A percentile compares a stretch with the other conserved stretches of the same genome.
phyloP scores from a whole-genome alignment of 2,888 invertebrate genomes.

The Agrenia bidenticulata region DNA sequence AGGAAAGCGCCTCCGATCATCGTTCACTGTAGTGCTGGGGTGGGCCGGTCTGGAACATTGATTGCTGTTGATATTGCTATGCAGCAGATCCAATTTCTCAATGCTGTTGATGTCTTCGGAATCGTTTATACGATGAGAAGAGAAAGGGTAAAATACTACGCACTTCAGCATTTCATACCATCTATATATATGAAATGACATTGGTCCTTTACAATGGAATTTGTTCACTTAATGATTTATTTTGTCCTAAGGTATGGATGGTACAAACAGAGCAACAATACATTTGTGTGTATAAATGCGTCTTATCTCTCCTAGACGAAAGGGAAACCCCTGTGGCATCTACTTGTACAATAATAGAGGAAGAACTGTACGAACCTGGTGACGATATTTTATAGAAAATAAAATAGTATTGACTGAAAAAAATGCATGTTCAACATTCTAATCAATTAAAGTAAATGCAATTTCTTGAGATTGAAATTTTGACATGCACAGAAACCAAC shows the following conservation, averaged over 20 bases:
- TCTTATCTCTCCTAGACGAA: conserved; percentile 90
- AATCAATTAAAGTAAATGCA: not conserved
- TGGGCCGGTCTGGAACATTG: conserved; percentile 85
- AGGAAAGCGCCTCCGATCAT: conserved; percentile 72
- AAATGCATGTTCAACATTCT: not conserved
- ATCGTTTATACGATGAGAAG: conserved; percentile 94
- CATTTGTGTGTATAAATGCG: conserved; percentile 97
- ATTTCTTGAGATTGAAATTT: too few relatives aligned
- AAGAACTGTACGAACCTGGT: too few relatives aligned
- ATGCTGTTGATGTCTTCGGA: conserved; percentile 90
- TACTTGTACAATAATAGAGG: too few relatives aligned
- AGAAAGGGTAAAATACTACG: conserved; percentile 61
- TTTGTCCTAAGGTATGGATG: conserved; percentile 52
- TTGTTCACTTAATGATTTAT: too few relatives aligned
- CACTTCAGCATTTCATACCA: too few relatives aligned
- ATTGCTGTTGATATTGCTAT: conserved; percentile 92
- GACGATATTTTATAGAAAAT: too few relatives aligned
- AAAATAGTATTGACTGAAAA: too few relatives aligned
- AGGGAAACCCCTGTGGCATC: conserved; percentile 64
- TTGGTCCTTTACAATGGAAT: too few relatives aligned
- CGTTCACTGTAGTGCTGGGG: conserved; percentile 85
- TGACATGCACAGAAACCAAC: too few relatives aligned
- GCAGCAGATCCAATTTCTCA: conserved; percentile 81
- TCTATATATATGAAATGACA: too few relatives aligned
- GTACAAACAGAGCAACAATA: conserved; percentile 94